A percentile compares a stretch with the other conserved stretches of the same genome.
Conservation (phyloP, 2,888 invertebrate genomes). For the Ariolimax columbianus region DNA sequence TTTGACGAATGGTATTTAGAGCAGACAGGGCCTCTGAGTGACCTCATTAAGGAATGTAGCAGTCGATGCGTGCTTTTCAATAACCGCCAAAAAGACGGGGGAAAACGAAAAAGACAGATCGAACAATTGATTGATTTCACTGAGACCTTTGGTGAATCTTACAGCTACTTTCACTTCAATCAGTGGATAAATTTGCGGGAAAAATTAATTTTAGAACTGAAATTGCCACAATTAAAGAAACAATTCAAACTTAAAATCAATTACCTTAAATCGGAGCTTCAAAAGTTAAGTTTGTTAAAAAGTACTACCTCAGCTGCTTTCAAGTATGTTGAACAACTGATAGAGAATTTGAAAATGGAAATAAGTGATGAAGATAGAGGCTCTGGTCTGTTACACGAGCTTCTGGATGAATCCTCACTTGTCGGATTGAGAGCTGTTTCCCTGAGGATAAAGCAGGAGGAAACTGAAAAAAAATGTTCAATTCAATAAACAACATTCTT, state of each 20-base stretch:
- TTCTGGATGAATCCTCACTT: neutral
- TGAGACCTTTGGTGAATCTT: neutral
- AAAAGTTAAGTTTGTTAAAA: neutral
- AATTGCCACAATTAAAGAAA: neutral
- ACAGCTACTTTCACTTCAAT: neutral
- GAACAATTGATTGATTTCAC: neutral
- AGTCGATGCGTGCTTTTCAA: conserved; percentile 5
- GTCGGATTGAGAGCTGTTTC: neutral
- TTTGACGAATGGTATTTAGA: neutral
- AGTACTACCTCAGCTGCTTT: neutral
- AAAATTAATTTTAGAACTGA: neutral
- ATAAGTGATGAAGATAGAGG: neutral
- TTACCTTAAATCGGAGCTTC: neutral
- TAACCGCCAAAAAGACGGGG: neutral
- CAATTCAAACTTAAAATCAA: neutral
- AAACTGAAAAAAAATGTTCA: neutral
- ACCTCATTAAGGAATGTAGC: neutral
- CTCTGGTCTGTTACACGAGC: neutral
- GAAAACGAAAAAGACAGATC: neutral
- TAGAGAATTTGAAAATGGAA: neutral
- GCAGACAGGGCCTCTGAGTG: neutral
- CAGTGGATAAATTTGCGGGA: neutral
- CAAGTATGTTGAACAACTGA: neutral
- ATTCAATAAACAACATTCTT: too few species aligned
- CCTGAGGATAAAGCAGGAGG: neutral